A percentile compares a stretch with the other conserved stretches of the same genome.
Conservation (phyloP, 2,888 invertebrate species). For the Horisme vitalbata region DNA sequence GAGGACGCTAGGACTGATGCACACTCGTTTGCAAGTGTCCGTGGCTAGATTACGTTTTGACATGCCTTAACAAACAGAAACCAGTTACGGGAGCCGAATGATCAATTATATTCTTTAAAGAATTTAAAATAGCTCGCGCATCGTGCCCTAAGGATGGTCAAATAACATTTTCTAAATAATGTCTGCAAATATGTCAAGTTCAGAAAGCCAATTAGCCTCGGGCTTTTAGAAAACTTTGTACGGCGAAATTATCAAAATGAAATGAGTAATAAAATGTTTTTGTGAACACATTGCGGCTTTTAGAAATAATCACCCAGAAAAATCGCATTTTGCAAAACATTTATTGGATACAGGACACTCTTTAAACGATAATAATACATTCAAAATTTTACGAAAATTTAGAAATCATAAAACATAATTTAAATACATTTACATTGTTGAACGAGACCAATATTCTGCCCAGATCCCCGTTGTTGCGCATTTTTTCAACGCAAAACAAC, state of each 20-base stretch:
- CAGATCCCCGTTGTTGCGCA: too few species aligned
- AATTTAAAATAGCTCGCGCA: constrained; percentile 47
- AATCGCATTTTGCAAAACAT: too few species aligned
- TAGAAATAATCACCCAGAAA: not conserved
- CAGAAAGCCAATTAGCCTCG: constrained; percentile 22
- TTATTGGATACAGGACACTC: too few species aligned
- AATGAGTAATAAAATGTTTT: not conserved
- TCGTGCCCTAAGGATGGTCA: constrained; percentile 25
- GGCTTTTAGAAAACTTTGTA: constrained; percentile 1
- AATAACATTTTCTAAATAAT: constrained; percentile 17
- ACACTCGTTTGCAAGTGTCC: constrained; percentile 69
- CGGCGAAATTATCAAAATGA: constrained; percentile 3
- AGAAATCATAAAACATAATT: too few species aligned
- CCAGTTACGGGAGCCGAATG: constrained; percentile 48
- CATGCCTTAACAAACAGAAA: constrained; percentile 61
- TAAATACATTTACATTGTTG: too few species aligned
- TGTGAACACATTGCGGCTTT: too few species aligned
- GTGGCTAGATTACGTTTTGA: constrained; percentile 65
- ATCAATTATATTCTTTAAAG: constrained; percentile 53
- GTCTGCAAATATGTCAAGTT: constrained; percentile 16
- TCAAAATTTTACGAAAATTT: too few species aligned
- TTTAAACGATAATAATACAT: too few species aligned
- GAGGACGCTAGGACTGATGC: constrained; percentile 50
- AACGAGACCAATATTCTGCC: too few species aligned
- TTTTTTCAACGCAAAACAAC: too few species aligned